These are phyloP conservation scores for Equus quagga DNA, from an alignment of 2,113 vertebrate genomes.

Conservation along the genomic window DNA sequence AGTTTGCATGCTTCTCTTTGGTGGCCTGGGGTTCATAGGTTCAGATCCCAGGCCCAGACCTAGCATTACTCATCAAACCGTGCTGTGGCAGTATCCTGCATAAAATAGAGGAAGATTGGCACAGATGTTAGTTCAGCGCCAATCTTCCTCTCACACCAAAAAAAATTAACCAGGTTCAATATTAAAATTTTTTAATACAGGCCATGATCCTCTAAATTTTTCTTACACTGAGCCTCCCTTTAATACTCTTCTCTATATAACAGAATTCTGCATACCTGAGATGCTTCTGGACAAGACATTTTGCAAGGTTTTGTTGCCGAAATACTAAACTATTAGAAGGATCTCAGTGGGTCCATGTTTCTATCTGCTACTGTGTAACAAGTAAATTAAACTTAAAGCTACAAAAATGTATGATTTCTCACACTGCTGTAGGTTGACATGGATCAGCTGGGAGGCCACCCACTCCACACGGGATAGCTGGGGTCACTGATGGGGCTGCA, in stretches of 20 bases:
- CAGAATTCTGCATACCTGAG: constrained; percentile 12
- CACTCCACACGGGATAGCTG: background rate
- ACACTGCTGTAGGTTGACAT: background rate
- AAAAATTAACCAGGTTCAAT: background rate
- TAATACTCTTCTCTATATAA: background rate
- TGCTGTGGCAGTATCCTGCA: no score
- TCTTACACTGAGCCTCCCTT: background rate
- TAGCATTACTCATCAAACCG: no score
- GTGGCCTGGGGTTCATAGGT: no score
- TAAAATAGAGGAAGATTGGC: no score
- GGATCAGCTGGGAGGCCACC: background rate
- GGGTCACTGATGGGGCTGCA: background rate
- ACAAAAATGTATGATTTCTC: background rate
- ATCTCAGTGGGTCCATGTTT: background rate
- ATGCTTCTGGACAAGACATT: background rate
- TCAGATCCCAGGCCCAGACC: no score
- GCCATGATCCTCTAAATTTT: background rate
- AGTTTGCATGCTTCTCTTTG: no score
- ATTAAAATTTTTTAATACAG: background rate
- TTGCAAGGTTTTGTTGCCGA: background rate
- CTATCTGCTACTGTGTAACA: background rate
- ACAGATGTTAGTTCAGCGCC: no score
- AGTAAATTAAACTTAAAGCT: background rate
- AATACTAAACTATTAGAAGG: background rate
- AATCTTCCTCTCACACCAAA: no score